Evolutionary conservation across 2,888 invertebrate species (phyloP), one percentile per base, ranked within the genome.

Genomic region (Lycaena phlaeas): DNA sequence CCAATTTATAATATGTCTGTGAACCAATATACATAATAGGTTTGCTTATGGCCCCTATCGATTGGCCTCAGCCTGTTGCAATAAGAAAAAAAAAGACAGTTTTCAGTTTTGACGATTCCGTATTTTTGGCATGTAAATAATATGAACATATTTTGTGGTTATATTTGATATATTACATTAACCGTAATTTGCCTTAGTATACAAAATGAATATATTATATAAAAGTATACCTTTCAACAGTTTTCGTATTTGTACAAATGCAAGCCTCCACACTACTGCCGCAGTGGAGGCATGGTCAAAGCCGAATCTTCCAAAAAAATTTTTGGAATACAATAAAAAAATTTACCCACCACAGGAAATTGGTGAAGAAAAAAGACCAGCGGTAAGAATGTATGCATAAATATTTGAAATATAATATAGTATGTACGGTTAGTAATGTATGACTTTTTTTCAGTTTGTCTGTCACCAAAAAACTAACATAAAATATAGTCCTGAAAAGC

Each of bases 401-500:
- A 7, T 38, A 22, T 4, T 15, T 12, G n/a, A 15, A 14, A 10
- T 14, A 5, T 27, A 7, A n/a, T 29, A 2, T n/a, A 14, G 14
- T 29, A 29, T 5, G 2, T 27, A 18, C 37, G 7, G 2, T n/a
- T n/a, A n/a, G n/a, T n/a, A n/a, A 27, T 29, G 6, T 17, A 7
- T 39, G 25, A n/a, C n/a, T n/a, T n/a, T n/a, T n/a, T 39, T 89
- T 45, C 73, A 97, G 97, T 97, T 88, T 82, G 88, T 97, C 0
- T 96, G 95, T 54, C 96, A 97, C 72, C 88, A 90, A 81, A 90
- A 91, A 59, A 76, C 87, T 10, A 92, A 96, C 62, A 88, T 98
- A 30, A 95, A 95, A 75, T 96, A 97, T 66, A 95, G 95, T 60
- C 92, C 92, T 0, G 90, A 93, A 63, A 98, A 96, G 68, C 89